A percentile compares a stretch with the other conserved stretches of the same genome.
Evolutionary conservation across 2,113 vertebrate species (phyloP).

Genomic region (Loxodonta africana): DNA sequence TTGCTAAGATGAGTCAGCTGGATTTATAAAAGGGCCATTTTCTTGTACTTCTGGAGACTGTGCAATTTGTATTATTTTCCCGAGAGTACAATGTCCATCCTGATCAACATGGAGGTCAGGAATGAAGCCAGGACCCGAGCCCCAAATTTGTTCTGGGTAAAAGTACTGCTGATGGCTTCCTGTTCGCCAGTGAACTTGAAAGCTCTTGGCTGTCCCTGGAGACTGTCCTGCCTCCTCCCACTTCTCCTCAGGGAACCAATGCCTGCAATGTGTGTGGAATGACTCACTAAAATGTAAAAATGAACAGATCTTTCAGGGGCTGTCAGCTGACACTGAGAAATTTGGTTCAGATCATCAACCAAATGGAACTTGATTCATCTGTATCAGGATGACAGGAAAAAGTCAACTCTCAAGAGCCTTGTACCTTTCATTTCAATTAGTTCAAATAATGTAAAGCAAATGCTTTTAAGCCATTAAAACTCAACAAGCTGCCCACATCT

Average conservation of each 20-base stretch:
- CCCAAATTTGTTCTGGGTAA: neutral
- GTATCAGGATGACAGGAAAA: constrained; percentile 32
- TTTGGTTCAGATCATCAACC: constrained; percentile 58
- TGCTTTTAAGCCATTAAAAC: constrained; percentile 69
- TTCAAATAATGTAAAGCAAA: constrained; percentile 75
- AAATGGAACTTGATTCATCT: constrained; percentile 57
- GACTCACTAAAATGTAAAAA: constrained; percentile 73
- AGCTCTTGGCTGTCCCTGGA: neutral
- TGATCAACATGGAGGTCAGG: neutral
- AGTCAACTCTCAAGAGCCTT: constrained; percentile 65
- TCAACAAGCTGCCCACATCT: constrained; percentile 65
- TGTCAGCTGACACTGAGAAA: constrained; percentile 72
- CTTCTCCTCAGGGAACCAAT: neutral
- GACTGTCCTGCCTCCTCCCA: neutral
- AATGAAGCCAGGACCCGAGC: neutral
- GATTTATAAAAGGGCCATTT: neutral
- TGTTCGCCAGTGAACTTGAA: neutral
- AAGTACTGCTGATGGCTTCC: neutral
- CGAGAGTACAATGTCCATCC: neutral
- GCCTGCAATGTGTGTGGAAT: constrained; percentile 3
- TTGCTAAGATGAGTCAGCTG: neutral
- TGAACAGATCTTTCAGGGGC: constrained; percentile 50
- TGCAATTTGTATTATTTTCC: neutral
- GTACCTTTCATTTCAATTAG: constrained; percentile 73
- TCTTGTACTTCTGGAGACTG: neutral